These are phyloP conservation scores for Nephrotoma flavescens DNA, from an alignment of 2,888 invertebrate species.

Conservation along the genomic window DNA sequence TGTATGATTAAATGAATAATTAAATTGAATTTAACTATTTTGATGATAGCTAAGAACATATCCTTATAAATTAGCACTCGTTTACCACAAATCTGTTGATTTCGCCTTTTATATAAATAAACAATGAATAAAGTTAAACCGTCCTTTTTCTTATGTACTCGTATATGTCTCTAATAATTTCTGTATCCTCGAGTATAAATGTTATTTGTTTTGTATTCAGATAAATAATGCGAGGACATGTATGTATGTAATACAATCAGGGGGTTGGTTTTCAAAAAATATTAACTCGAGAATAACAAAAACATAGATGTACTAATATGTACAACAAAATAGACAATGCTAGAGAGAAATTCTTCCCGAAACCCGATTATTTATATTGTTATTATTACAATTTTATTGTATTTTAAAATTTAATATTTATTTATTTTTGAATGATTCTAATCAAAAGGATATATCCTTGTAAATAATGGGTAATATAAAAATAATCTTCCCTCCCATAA, in stretches of 20 bases:
- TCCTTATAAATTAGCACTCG: not conserved
- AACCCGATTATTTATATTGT: not conserved
- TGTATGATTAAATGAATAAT: too few relatives aligned
- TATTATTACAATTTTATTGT: not conserved
- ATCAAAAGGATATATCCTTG: not conserved
- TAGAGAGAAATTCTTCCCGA: not conserved
- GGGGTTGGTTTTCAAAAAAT: not conserved
- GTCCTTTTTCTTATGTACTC: not conserved
- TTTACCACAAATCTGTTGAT: not conserved
- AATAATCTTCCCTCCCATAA: not conserved
- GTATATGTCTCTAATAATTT: not conserved
- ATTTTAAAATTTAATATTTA: not conserved
- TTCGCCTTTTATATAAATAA: not conserved
- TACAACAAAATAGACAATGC: not conserved
- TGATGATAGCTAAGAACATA: not conserved
- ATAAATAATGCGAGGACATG: not conserved
- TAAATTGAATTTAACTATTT: too few relatives aligned
- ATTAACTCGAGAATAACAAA: not conserved
- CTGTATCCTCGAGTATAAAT: not conserved
- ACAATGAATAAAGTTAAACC: not conserved
- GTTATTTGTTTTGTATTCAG: not conserved
- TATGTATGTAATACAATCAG: not conserved
- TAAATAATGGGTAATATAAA: not conserved
- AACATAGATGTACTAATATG: not conserved
- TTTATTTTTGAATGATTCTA: not conserved